Conservation (phyloP, 2,797 vertebrate species). For the Cygnus olor region DNA sequence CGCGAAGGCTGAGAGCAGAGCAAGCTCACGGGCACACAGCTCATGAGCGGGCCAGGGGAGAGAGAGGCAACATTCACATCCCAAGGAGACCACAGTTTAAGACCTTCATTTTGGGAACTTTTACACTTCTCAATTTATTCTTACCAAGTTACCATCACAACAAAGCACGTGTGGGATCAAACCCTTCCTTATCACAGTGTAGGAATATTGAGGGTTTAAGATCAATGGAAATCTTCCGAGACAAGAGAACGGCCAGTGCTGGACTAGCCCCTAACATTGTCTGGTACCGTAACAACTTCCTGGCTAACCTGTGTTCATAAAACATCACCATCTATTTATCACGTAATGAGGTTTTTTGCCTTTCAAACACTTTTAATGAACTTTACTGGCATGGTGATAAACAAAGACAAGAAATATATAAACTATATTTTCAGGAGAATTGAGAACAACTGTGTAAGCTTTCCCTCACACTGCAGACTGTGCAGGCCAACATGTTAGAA, state of each 20-base stretch:
- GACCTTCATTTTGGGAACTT: background rate
- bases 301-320: background rate
- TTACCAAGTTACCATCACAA: background rate
- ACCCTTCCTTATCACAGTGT: rapidly evolving
- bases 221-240: background rate
- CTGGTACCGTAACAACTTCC: background rate
- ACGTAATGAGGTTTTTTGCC: background rate
- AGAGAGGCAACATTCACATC: rapidly evolving
- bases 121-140: background rate
- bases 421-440: background rate
- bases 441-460: background rate
- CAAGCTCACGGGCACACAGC: rapidly evolving
- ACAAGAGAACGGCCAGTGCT: background rate
- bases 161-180: background rate
- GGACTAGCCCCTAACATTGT: background rate
- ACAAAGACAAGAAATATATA: background rate
- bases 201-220: background rate
- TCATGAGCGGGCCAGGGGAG: rapidly evolving
- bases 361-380: constrained; percentile 9
- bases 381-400: background rate
- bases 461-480: background rate
- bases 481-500: background rate
- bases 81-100: background rate
- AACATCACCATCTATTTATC: background rate
- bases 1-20: background rate